Conservation (phyloP, 1,140 invertebrate genomes). For the Macrobrachium rosenbergii region DNA sequence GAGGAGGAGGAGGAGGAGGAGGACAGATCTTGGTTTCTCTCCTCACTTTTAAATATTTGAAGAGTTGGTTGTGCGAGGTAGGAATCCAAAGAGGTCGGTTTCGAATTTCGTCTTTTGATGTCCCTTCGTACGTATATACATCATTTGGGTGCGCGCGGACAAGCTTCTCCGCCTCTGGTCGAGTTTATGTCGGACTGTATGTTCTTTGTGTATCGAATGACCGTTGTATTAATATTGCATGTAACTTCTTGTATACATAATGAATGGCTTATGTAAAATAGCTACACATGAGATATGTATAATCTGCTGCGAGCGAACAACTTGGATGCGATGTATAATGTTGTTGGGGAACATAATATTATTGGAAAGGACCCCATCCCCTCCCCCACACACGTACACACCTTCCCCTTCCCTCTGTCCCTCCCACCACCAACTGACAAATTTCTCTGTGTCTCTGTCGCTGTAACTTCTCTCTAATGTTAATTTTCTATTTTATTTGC, state of each 20-base stretch:
- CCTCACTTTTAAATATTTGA: no score
- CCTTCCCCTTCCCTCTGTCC: neutral
- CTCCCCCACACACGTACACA: neutral
- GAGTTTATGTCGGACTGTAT: neutral
- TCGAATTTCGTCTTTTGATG: no score
- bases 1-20: no score
- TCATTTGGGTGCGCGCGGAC: no score
- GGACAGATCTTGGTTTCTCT: no score
- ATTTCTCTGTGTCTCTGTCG: neutral
- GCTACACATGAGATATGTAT: slow-evolving; percentile 48
- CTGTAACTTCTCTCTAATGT: neutral
- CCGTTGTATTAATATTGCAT: slow-evolving; percentile 45
- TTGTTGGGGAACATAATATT: neutral
- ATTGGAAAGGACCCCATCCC: neutral
- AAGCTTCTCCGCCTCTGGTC: neutral
- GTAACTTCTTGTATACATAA: slow-evolving; percentile 54
- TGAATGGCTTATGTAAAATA: slow-evolving; percentile 58
- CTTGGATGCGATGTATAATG: neutral
- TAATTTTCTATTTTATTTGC: neutral
- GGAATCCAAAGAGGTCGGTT: no score
- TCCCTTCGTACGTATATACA: no score
- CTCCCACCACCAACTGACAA: neutral
- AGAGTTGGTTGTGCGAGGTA: no score
- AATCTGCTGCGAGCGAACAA: neutral
- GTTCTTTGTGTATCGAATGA: slow-evolving; percentile 46